Evolutionary conservation across 1,140 invertebrate species (phyloP).

Genomic region (Bombus waltoni): DNA sequence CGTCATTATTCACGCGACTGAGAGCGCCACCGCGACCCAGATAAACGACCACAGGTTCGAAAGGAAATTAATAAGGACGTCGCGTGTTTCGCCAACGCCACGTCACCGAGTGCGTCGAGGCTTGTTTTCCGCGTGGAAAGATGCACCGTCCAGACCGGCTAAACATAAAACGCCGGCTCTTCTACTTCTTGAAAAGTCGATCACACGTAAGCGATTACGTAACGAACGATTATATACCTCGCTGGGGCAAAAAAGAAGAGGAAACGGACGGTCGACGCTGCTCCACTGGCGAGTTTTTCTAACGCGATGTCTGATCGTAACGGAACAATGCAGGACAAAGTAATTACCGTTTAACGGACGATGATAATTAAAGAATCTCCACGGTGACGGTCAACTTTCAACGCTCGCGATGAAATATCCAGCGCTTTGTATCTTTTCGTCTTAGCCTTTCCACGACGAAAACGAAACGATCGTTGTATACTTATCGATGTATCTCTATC

Average conservation of each 20-base stretch:
- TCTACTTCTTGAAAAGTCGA: not conserved
- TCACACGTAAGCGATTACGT: not conserved
- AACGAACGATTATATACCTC: not conserved
- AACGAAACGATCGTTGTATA: conserved; percentile 15
- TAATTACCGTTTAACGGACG: conserved; percentile 41
- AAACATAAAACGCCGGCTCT: not conserved
- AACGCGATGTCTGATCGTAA: conserved; percentile 12
- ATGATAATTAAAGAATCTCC: conserved; percentile 48
- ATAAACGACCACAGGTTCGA: conserved; percentile 20
- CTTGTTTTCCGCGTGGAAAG: not conserved
- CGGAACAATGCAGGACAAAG: conserved; percentile 17
- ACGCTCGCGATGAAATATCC: conserved; percentile 28
- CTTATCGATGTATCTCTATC: conserved; percentile 8
- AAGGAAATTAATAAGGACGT: conserved; percentile 42
- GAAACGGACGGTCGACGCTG: too few species aligned
- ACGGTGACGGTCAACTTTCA: conserved; percentile 1
- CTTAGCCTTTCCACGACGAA: not conserved
- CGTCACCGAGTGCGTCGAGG: not conserved
- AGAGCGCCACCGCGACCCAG: not conserved
- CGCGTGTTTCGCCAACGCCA: not conserved
- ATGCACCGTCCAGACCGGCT: not conserved
- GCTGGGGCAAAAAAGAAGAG: not conserved
- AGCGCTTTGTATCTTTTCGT: conserved; percentile 10
- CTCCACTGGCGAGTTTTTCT: conserved; percentile 3
- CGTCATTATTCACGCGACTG: conserved; percentile 23